Base-by-base conservation (phyloP, 2,797 vertebrate genomes). In the Rhinogobio ventralis region DNA sequence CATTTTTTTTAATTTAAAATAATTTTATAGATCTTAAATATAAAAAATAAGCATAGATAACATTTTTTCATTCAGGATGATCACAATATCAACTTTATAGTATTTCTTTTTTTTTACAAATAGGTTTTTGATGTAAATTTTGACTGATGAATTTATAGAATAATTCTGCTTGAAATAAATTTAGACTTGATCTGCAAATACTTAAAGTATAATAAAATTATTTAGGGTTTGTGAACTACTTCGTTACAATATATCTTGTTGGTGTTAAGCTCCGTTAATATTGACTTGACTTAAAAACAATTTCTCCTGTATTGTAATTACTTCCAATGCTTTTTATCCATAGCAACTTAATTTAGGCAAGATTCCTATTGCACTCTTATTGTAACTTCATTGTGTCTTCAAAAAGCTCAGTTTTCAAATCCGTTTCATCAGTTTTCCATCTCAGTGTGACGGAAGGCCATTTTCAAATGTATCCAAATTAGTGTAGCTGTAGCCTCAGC, bases 231-330 rank as follows among this genome's bases (percentile, higher is more conserved):
- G 64, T 36, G 17, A 36, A 67, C 60, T 15, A 20, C 20, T 67
- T 36, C 9, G 8, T 39, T 36, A 67, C 33, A 62, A 7, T 60
- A 25, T 28, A 4, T 67, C 30, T 67, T 67, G 68, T 42, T 42
- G 60, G 60, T 62, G 14, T 28, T 67, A 79, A n/a, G 51, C 17
- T 1, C 25, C 4, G 1, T 30, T 51, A 57, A 55, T 55, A 33
- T 74, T 74, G 19, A 74, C 36, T 36, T n/a, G n/a, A n/a, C 14
- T 17, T 39, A n/a, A n/a, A n/a, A 76, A n/a, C 13, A 55, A 15
- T 55, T 55, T 57, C 33, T 76, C 13, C 13, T n/a, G 74, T 30
- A 49, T 67, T 79, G 28, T 66, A 69, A 57, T 81, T 45, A 42
- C 1, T n/a, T 25, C 6, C 10, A 20, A 28, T 71, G n/a, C 51